Base-by-base conservation (phyloP, 2,797 vertebrate species). In the Lutjanus argentimaculatus region DNA sequence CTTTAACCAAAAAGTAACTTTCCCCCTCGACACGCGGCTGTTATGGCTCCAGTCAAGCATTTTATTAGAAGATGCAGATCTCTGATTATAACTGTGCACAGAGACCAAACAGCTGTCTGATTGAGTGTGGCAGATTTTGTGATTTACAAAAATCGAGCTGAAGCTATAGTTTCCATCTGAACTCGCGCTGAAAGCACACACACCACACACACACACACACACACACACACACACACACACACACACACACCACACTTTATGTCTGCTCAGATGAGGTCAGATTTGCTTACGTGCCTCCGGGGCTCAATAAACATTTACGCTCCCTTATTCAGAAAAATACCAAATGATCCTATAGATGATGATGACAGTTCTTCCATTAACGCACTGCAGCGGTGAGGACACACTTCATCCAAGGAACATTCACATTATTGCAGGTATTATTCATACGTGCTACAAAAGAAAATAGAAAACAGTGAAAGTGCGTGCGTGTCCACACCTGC, bases 261-360 rank as follows among this genome's bases (percentile, higher is more conserved):
- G 77, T 93, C 79, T 72, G 79, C 72, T 48, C 65, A 56, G 81
- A 89, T 93, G 91, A 94, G 90, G 91, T 94, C 92, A 91, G 87
- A 88, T 86, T 78, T 83, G 80, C 88, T 92, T 85, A 88, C 7
- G 63, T 19, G 76, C 88, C 93, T 89, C 85, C 8, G 0, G 83
- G 93, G 93, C 66, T 74, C 75, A 74, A 88, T 93, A 93, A 95
- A 95, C 90, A 84, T 92, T 90, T 84, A 88, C 25, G 42, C 85
- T 77, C n/a, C 56, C 64, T 67, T 77, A 75, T 79, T 82, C 17
- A 19, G 78, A 76, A 84, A 69, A 75, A 61, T 51, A 30, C 61
- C 49, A 58, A 77, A 52, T 68, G 80, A 85, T 83, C 59, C 74
- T 85, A 85, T 82, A 75, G 86, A 87, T 65, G 66, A 83, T 87